phyloP scores from a whole-genome alignment of 2,888 invertebrate genomes.

The Isoperla grammatica region DNA sequence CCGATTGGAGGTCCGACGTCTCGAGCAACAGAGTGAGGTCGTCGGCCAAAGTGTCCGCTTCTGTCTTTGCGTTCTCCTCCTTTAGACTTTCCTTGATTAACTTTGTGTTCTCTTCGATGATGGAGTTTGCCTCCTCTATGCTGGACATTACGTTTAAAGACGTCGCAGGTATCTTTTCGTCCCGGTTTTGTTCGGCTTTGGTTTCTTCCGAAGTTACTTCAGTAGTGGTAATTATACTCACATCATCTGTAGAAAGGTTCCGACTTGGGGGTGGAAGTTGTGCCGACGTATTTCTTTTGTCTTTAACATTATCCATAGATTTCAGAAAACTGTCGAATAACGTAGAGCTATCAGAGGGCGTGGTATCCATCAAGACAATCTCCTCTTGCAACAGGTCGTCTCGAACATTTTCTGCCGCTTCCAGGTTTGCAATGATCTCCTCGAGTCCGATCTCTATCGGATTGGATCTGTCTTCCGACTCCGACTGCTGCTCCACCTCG shows the following conservation, averaged over 20 bases:
- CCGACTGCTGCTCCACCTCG: constrained; percentile 17
- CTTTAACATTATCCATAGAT: too few relatives aligned
- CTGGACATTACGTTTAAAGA: background rate
- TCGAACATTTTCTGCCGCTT: background rate
- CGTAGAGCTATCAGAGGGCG: background rate
- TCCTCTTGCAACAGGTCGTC: background rate
- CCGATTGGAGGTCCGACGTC: background rate
- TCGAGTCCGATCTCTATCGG: constrained; percentile 10
- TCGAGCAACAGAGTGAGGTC: background rate
- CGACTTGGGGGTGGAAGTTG: too few relatives aligned
- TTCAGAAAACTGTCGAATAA: background rate
- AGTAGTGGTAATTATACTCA: too few relatives aligned
- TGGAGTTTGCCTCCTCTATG: background rate
- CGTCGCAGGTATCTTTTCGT: background rate
- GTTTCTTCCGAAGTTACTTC: too few relatives aligned
- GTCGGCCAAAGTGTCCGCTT: background rate
- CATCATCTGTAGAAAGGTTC: too few relatives aligned
- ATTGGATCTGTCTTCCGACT: constrained; percentile 8
- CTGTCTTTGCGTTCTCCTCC: background rate
- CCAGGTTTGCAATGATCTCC: constrained; percentile 14
- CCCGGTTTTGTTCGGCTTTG: too few relatives aligned
- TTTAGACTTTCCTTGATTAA: background rate
- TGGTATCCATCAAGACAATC: background rate
- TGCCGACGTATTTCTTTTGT: too few relatives aligned
- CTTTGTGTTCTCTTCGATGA: constrained; percentile 11